Base-by-base conservation (phyloP, 37 sponge, comb jelly and placozoan genomes). In the Aphrocallistes beatrix region DNA sequence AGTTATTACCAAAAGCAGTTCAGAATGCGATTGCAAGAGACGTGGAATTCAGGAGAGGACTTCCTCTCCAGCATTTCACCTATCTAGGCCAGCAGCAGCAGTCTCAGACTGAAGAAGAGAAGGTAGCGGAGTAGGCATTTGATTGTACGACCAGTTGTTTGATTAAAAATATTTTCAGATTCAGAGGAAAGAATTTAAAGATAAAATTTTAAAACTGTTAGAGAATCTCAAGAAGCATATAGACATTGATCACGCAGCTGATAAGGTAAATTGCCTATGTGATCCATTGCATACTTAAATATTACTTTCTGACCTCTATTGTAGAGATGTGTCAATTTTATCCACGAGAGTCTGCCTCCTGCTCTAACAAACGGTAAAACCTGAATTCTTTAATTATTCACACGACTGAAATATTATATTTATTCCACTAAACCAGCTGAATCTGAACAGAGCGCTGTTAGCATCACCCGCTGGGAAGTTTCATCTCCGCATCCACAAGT, bases 1-100 rank as follows among this genome's bases (percentile, higher is more conserved):
- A 94, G 95, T 81, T 90, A 42, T 38, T 96, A 36, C 92, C 93
- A 36, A 51, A 84, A 42, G 91, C 92, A 17, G n/a, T 96, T 39
- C 37, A 88, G 0, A 60, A 39, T 0, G 93, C 98, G 21, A 40
- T 90, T 13, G 82, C 39, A n/a, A 86, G 91, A 37, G 92, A 97
- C 81, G 42, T 87, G 9, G 88, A 87, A n/a, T 91, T 94, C 38
- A 88, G 98, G 37, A 37, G 84, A 47, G 90, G 88, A 13, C 86
- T 97, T 19, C 98, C 98, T 16, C 25, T 81, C 13, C 86, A 88
- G 8, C 93, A 88, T 49, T 39, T 91, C 48, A 39, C 87, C 48
- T 91, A 94, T 82, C 88, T 90, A 45, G 75, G 75, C 25, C 75
- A 60, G 32, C 75, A 60, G 3, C 75, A 19, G 25, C 75, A 8